Evolutionary conservation across 2,888 invertebrate genomes (phyloP), one percentile per base, ranked within the genome.

Genomic region (Villa cingulata): DNA sequence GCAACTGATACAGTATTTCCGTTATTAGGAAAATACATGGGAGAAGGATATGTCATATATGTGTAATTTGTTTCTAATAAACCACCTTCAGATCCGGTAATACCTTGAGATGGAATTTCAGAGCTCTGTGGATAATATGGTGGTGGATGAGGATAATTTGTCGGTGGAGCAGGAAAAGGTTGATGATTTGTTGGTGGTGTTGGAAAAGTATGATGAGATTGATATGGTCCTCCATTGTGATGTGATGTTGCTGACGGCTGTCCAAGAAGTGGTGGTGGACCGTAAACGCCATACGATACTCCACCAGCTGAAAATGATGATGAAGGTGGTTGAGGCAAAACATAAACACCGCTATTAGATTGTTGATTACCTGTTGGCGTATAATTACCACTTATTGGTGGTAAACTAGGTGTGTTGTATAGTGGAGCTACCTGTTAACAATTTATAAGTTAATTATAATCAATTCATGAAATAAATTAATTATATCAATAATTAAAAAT

Each of bases 211-310:
- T 23, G 51, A 12, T 41, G 23, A 41, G 29, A 29, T 47, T 32
- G 29, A 32, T 32, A 14, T 2, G 12, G 9, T 4, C 29, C 29
- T 12, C 29, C 29, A 18, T 18, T 37, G 12, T 17, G 9, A 4
- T 7, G 18, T 41, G 57, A 23, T 20, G 55, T 56, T 42, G 54
- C 49, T 6, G 54, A 42, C 32, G 49, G 50, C 1, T 48, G 42
- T 5, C 53, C 45, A 14, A 45, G 18, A n/a, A 56, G 45, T 36
- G 53, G 53, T 45, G 56, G 51, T 51, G 58, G 44, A 36, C 57
- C 45, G 51, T 56, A 60, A n/a, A 62, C 51, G 14, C 60, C 57
- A 48, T 55, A 60, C 2, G 56, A 50, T 10, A 55, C 36, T 18
- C 58, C 50, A 34, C 59, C 51, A 17, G 55, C 49, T 5, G 55